Conservation (phyloP, 2,113 vertebrate species). For the Petaurus breviceps region DNA sequence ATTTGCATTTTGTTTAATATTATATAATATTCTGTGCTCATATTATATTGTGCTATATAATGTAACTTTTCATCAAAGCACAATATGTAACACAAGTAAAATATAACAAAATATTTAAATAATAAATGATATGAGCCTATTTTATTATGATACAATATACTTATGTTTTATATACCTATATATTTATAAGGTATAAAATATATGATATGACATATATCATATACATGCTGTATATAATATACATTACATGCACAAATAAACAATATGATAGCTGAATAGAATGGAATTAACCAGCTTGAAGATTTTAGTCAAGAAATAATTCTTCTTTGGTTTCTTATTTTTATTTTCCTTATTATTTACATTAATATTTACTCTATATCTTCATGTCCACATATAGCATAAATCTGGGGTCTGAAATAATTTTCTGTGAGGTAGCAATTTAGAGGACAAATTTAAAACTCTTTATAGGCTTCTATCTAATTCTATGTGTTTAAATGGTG, state of each 20-base stretch:
- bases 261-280: not conserved
- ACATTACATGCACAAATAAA: too few relatives aligned
- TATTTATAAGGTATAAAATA: not conserved
- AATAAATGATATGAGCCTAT: not conserved
- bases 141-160: too few relatives aligned
- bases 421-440: constrained; percentile 40
- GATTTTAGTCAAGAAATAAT: not conserved
- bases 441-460: constrained; percentile 32
- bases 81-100: not conserved
- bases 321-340: not conserved
- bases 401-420: not conserved
- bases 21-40: too few relatives aligned
- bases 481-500: not conserved
- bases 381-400: not conserved
- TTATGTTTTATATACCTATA: not conserved
- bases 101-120: not conserved
- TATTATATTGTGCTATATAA: too few relatives aligned
- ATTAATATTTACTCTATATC: not conserved
- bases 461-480: not conserved
- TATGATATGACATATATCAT: too few relatives aligned
- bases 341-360: not conserved
- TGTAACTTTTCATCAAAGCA: not conserved
- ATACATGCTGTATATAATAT: too few relatives aligned
- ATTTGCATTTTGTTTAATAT: not conserved
- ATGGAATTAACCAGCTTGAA: not conserved